Evolutionary conservation across 2,113 vertebrate genomes (phyloP), one percentile per base, ranked within the genome.

Genomic region (Zingel zingel): DNA sequence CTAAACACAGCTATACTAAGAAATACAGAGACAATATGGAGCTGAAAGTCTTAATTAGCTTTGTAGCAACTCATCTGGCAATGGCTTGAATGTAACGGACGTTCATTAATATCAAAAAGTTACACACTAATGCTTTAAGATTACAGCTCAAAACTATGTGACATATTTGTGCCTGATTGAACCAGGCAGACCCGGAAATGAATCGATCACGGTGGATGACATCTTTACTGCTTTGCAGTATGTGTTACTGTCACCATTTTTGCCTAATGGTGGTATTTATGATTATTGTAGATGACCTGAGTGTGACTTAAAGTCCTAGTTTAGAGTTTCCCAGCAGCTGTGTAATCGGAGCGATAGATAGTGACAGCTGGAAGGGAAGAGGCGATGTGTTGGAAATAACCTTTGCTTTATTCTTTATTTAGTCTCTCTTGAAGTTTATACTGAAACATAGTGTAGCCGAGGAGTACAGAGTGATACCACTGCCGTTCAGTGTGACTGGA

Each of bases 331-430:
- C 78, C 72, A 75, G 90, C 89, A 87, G 90, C 86, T 74, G 59
- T 94, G 95, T 92, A 93, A 95, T 85, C 78, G 33, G 93, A 96
- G 84, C 88, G 53, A 21, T n/a, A 58, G 70, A 76, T 88, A 84
- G 86, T 76, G 92, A 93, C 94, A 95, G 93, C 93, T 94, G 94
- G 87, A 68, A 73, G 77, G 53, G 81, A 84, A 82, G 74, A 77
- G 83, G 76, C 78, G 78, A 79, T 64, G 16, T 84, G 84, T 89
- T 43, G 62, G 81, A 94, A 87, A 93, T 92, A 93, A 93, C 84
- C 84, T 88, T 48, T 81, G 66, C 81, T 75, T 88, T 77, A 84
- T 83, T 84, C 73, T 39, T 63, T 71, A 56, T 30, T 50, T 25
- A 19, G 56, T 84, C 86, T 88, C 54, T 82, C 82, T 70, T 69